phyloP scores from a whole-genome alignment of 2,888 invertebrate species.

The Thera britannica region DNA sequence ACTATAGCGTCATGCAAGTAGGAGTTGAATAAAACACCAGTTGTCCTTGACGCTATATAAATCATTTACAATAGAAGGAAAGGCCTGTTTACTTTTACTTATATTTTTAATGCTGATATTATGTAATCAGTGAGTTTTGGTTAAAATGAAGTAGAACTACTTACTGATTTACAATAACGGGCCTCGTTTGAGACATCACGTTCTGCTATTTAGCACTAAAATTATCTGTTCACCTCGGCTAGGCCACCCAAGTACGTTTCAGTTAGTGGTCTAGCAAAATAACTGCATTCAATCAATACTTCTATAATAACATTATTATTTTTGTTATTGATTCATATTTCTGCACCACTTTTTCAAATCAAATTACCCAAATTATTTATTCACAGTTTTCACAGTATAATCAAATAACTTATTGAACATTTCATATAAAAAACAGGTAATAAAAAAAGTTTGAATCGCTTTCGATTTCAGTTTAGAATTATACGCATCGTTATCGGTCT shows the following conservation, averaged over 20 bases:
- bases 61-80: too few species aligned
- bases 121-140: neutral
- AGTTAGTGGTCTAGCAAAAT: conserved; percentile 32
- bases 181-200: conserved; percentile 41
- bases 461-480: conserved; percentile 33
- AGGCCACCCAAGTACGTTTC: conserved; percentile 39
- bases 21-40: too few species aligned
- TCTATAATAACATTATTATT: neutral
- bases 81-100: too few species aligned
- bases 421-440: conserved; percentile 22
- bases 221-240: conserved; percentile 38
- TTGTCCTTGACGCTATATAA: too few species aligned
- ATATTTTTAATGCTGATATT: neutral
- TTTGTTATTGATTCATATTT: too few species aligned
- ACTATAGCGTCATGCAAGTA: too few species aligned
- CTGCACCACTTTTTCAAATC: too few species aligned
- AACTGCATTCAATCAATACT: conserved; percentile 11
- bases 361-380: too few species aligned
- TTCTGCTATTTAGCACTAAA: conserved; percentile 50
- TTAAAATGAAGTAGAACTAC: conserved; percentile 4
- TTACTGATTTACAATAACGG: conserved; percentile 37
- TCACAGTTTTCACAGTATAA: too few species aligned
- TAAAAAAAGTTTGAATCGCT: conserved; percentile 30
- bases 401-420: conserved; percentile 13
- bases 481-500: conserved; percentile 38